Evolutionary conservation across 2,797 vertebrate species (phyloP), one percentile per base, ranked within the genome.

Genomic region (Remorina albescens): DNA sequence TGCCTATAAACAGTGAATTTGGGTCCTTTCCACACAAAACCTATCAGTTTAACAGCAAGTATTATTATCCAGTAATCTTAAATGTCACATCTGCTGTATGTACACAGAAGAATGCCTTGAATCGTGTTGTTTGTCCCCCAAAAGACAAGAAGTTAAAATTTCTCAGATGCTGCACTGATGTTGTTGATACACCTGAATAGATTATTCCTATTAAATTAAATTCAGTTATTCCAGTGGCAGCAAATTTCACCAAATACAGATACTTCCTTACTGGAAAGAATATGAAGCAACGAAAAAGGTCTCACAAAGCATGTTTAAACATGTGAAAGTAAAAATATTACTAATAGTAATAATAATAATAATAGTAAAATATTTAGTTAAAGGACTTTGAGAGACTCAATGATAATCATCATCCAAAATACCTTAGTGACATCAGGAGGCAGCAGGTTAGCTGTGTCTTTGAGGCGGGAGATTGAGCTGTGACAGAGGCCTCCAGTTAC

Each of bases 401-500:
- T n/a, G n/a, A 11, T 8, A 26, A 26, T 21, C 21, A 18, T 21
- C 13, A 36, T 41, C 2, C 2, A 11, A 71, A 71, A 23, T 87
- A 98, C 97, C 96, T 97, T 98, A 59, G 95, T 95, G 89, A 96
- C 88, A 42, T 98, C 97, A 7, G 96, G 95, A 51, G 95, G 93
- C 68, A 98, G 94, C 71, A 96, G 92, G 73, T 93, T 92, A 0
- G 95, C 94, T 4, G 97, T 97, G 86, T 98, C 97, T 89, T 97
- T 97, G 71, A 98, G 96, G 54, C 97, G 94, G 57, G 97, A 97
- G 83, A 98, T 97, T 28, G 96, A 95, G 34, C 96, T 98, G 81
- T 98, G 97, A 83, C 97, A 97, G 5, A 98, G 93, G 11, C 96
- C 96, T 30, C 97, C 97, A 0, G 96, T 97, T 36, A 98, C 95